These are phyloP conservation scores for Menidia beryllina DNA, from an alignment of 2,113 vertebrate species.

Conservation along the genomic window DNA sequence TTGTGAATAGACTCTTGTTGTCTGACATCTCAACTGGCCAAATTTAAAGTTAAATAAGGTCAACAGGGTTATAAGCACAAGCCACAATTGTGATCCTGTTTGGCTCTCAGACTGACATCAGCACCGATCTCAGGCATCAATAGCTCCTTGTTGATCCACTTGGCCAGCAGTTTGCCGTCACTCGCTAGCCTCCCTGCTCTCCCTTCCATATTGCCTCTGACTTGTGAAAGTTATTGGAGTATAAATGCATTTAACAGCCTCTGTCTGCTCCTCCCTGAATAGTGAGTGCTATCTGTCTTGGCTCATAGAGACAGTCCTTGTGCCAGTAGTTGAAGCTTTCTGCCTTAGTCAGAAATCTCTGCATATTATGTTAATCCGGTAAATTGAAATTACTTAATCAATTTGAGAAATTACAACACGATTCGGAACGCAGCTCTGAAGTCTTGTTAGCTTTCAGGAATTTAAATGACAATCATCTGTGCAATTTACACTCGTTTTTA, in stretches of 20 bases:
- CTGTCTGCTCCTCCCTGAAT: conserved; percentile 55
- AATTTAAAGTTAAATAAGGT: conserved; percentile 76
- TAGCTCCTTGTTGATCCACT: conserved; percentile 75
- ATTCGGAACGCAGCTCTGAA: too few relatives aligned
- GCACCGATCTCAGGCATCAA: conserved; percentile 68
- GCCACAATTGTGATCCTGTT: conserved; percentile 76
- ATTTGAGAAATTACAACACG: neutral
- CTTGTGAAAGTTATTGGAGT: conserved; percentile 79
- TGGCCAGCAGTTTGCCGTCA: conserved; percentile 48
- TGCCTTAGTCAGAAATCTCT: neutral
- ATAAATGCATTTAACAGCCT: conserved; percentile 75
- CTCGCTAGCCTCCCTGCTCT: conserved; percentile 27
- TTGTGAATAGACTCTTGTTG: conserved; percentile 73
- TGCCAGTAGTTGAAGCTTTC: conserved; percentile 24
- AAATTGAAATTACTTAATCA: conserved; percentile 9
- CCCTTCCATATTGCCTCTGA: conserved; percentile 49
- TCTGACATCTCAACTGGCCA: conserved; percentile 56
- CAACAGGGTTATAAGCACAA: conserved; percentile 73
- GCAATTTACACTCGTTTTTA: neutral
- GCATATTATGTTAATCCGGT: neutral
- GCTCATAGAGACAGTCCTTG: conserved; percentile 12
- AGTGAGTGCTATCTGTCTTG: conserved; percentile 48
- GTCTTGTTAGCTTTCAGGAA: too few relatives aligned
- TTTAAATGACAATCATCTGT: neutral
- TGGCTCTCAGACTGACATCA: conserved; percentile 66